Evolutionary conservation across 2,797 vertebrate genomes (phyloP), one percentile per base, ranked within the genome.

Genomic region (Syndactyla subalaris): DNA sequence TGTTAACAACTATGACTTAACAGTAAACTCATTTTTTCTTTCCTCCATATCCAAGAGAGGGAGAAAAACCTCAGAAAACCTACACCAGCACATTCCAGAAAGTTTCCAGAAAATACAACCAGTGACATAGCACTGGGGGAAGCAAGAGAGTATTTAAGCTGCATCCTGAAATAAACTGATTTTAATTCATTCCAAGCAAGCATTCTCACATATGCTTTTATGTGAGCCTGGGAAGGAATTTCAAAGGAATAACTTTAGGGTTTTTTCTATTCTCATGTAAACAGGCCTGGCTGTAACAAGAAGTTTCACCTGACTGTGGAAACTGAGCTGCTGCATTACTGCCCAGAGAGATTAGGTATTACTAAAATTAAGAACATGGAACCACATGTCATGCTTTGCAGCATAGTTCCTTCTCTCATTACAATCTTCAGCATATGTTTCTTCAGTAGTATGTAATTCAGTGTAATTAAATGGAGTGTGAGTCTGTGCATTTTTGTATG

Each of bases 341-440:
- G 79, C 70, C 92, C 8, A 17, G 76, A 67, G 91, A 97, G 95
- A 96, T 96, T 95, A 95, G 88, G 93, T 89, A 92, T 52, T 95
- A 90, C 91, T 93, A 96, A 93, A 96, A 96, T 97, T 96, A 95
- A 94, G 76, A 92, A 57, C 48, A 0, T 17, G 59, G 79, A 93
- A 66, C 89, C 95, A 93, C 88, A 91, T 92, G 94, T 77, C 92
- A 73, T 88, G 79, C 95, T 92, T 88, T 81, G 76, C 67, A 88
- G 89, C 91, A 83, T 66, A 95, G 95, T 94, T 92, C 55, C 91
- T 92, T 96, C 96, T 97, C 96, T 92, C 77, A 41, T 97, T 97
- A 95, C 95, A 90, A 15, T 84, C 94, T 88, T 79, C 73, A 90
- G 77, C 88, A 82, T 74, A 73, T 58, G 73, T 27, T 93, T 59